phyloP scores from a whole-genome alignment of 1,140 invertebrate species.

The Arctopsyche grandis region DNA sequence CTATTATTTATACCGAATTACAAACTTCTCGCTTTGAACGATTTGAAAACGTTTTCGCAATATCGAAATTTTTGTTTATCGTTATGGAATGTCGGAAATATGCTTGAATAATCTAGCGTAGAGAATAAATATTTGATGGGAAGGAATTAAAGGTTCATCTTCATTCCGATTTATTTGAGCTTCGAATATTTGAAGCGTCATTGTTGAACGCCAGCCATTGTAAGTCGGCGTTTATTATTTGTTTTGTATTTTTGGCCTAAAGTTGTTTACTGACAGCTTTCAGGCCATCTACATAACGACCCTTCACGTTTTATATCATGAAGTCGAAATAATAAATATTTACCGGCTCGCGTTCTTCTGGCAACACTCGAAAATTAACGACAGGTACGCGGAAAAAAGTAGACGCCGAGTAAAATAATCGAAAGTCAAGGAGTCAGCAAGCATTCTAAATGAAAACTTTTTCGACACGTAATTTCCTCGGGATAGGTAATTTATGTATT shows the following conservation, averaged over 20 bases:
- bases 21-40: too few relatives aligned
- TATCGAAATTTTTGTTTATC: too few relatives aligned
- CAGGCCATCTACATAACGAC: background rate
- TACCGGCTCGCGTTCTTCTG: background rate
- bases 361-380: background rate
- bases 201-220: background rate
- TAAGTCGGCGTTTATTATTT: background rate
- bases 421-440: background rate
- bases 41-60: too few relatives aligned
- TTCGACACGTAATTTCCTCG: slow-evolving; percentile 27
- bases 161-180: slow-evolving; percentile 10
- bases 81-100: too few relatives aligned
- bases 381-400: background rate
- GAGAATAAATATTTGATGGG: slow-evolving; percentile 23
- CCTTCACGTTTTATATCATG: slow-evolving; percentile 14
- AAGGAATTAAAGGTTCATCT: slow-evolving; percentile 22
- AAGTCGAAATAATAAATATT: slow-evolving; percentile 1
- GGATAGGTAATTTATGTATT: slow-evolving; percentile 24
- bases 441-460: slow-evolving; percentile 25
- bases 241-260: background rate
- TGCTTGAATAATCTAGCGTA: background rate
- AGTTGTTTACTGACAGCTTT: slow-evolving; percentile 29
- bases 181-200: background rate
- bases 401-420: background rate
- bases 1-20: too few relatives aligned